Conservation (phyloP, 2,113 vertebrate species). For the Lycocorax pyrrhopterus region DNA sequence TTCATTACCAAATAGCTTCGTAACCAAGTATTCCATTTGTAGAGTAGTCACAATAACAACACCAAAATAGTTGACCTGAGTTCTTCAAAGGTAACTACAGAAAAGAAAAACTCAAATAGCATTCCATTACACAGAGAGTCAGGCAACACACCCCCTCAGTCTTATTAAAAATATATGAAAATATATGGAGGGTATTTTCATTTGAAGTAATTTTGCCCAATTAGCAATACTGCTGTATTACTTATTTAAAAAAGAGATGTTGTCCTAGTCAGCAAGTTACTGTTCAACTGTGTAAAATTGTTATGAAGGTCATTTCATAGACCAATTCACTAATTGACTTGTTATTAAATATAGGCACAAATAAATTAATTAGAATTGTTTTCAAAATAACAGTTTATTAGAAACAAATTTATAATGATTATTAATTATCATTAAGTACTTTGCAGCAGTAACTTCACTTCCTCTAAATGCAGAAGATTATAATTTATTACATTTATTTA, state of each 20-base stretch:
- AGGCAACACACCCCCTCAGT: background rate
- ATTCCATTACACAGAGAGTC: background rate
- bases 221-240: background rate
- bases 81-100: background rate
- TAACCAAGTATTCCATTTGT: background rate
- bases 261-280: background rate
- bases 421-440: background rate
- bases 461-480: background rate
- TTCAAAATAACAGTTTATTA: background rate
- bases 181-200: background rate
- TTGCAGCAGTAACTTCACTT: background rate
- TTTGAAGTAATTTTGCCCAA: background rate
- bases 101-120: background rate
- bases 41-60: background rate
- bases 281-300: background rate
- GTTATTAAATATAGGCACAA: background rate
- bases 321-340: background rate
- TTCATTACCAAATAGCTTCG: background rate
- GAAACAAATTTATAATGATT: background rate
- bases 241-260: background rate
- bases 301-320: background rate
- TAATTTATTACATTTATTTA: slow-evolving; percentile 33
- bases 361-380: background rate
- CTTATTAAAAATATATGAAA: background rate
- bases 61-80: background rate